These are phyloP conservation scores for Drosophila buzzatii DNA, from an alignment of 2,888 invertebrate genomes.

Conservation along the genomic window DNA sequence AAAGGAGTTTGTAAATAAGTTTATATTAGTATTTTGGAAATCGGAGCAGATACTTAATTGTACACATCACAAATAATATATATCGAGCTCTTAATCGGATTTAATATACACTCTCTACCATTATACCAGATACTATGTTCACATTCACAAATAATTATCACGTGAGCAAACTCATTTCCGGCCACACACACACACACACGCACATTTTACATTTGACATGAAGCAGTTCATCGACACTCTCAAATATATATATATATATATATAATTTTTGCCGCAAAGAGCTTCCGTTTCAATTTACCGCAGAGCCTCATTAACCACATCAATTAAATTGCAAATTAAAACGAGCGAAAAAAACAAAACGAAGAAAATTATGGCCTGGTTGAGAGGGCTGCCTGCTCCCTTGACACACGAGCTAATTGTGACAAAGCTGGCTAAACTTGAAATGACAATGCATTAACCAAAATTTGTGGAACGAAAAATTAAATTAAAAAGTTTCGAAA, in stretches of 20 bases:
- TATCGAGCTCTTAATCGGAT: constrained; percentile 6
- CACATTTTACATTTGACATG: constrained; percentile 56
- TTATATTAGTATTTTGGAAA: neutral
- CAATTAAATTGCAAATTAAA: constrained; percentile 66
- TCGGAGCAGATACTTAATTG: neutral
- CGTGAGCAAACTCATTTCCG: constrained; percentile 68
- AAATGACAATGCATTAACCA: constrained; percentile 33
- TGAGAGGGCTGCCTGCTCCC: constrained; percentile 1
- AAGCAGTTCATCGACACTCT: neutral
- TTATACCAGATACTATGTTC: constrained; percentile 22
- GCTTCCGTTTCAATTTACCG: constrained; percentile 71
- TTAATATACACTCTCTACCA: neutral
- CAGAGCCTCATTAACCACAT: constrained; percentile 68
- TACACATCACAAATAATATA: neutral
- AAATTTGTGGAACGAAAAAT: constrained; percentile 8
- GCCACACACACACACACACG: constrained; percentile 26
- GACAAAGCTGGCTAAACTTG: constrained; percentile 43
- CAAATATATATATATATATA: constrained; percentile 6
- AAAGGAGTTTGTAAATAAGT: neutral
- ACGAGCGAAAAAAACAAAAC: constrained; percentile 42
- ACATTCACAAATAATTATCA: constrained; percentile 45
- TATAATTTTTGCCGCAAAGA: constrained; percentile 18
- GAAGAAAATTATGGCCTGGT: neutral
- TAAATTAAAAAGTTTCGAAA: constrained; percentile 1
- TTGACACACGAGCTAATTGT: constrained; percentile 39